Conservation (phyloP, 2,888 invertebrate genomes). For the Priocnemis perturbator region DNA sequence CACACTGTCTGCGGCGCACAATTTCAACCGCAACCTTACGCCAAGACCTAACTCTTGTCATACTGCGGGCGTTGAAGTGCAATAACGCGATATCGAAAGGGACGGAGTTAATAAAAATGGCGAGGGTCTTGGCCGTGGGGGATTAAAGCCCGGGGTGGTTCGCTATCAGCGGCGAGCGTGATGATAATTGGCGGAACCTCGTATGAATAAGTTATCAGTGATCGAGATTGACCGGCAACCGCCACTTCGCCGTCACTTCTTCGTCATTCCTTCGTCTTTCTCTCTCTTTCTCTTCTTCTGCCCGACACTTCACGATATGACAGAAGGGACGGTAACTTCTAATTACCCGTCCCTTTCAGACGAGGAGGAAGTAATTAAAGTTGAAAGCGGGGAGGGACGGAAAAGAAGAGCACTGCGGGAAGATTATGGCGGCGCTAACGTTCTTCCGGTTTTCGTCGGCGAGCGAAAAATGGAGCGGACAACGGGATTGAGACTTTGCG, state of each 20-base stretch:
- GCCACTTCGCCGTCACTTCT: background rate
- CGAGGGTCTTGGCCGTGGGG: slow-evolving; percentile 9
- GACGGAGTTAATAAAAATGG: slow-evolving; percentile 47
- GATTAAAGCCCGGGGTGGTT: too few species aligned
- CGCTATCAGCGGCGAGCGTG: too few species aligned
- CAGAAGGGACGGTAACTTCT: slow-evolving; percentile 41
- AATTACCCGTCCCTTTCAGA: slow-evolving; percentile 49
- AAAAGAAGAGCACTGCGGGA: slow-evolving; percentile 36
- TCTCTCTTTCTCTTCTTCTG: background rate
- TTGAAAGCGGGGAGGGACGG: slow-evolving; percentile 32
- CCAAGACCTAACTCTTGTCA: slow-evolving; percentile 41
- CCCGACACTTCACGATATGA: slow-evolving; percentile 19
- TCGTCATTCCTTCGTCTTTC: background rate
- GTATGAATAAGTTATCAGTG: too few species aligned
- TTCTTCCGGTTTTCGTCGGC: slow-evolving; percentile 22
- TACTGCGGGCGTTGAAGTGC: slow-evolving; percentile 55
- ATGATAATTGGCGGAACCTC: too few species aligned
- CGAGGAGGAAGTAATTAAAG: slow-evolving; percentile 57
- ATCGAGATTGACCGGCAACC: too few species aligned
- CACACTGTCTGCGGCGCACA: too few species aligned
- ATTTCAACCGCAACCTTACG: slow-evolving; percentile 3
- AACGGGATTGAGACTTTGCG: slow-evolving; percentile 43
- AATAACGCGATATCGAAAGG: slow-evolving; percentile 56
- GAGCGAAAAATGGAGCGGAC: slow-evolving; percentile 20
- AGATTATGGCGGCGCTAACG: slow-evolving; percentile 41